phyloP scores from a whole-genome alignment of 2,888 invertebrate genomes.

The Lutraria lutraria region DNA sequence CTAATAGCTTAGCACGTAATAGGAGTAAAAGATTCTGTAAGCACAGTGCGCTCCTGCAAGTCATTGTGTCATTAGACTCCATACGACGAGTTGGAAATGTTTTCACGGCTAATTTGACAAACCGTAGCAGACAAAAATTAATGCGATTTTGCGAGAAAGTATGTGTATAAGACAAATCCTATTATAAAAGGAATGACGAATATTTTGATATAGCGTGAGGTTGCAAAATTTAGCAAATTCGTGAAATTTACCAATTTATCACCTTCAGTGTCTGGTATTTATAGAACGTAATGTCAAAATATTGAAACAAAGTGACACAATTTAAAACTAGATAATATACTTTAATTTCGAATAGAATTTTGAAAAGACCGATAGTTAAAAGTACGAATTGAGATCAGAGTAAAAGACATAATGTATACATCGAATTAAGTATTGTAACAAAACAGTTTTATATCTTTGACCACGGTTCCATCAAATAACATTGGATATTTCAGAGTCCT shows the following conservation, averaged over 20 bases:
- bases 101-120: conserved; percentile 53
- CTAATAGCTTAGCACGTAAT: conserved; percentile 2
- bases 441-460: no score
- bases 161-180: conserved; percentile 34
- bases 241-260: conserved; percentile 23
- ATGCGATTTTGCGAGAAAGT: conserved; percentile 33
- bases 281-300: background rate
- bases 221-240: conserved; percentile 28
- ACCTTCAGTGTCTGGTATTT: background rate
- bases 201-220: conserved; percentile 39
- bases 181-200: conserved; percentile 36
- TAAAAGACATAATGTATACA: no score
- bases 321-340: background rate
- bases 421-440: no score
- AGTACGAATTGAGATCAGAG: no score
- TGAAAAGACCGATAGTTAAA: no score
- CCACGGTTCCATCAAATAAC: no score
- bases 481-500: no score
- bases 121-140: conserved; percentile 50
- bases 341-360: background rate
- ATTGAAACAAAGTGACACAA: background rate
- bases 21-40: background rate
- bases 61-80: background rate
- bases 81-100: conserved; percentile 16
- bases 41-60: conserved; percentile 3